These are phyloP conservation scores for Darevskia mixta DNA, from an alignment of 2,797 vertebrate genomes.

Conservation along the genomic window DNA sequence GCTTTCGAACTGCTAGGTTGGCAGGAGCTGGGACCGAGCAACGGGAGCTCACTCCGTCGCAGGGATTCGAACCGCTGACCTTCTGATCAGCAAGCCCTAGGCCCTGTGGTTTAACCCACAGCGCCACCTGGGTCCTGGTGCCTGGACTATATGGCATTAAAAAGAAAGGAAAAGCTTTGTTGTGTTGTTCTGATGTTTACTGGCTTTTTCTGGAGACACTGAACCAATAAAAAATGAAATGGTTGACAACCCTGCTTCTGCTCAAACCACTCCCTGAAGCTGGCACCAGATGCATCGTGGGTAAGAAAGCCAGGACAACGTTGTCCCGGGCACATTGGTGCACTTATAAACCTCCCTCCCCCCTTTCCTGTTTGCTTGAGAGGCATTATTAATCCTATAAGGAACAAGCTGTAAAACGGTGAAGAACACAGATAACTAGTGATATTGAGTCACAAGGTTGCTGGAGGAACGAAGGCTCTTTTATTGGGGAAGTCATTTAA, in stretches of 20 bases:
- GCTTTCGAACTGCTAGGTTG: too few relatives aligned
- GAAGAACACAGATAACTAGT: neutral
- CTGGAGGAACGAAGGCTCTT: neutral
- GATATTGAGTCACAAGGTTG: neutral
- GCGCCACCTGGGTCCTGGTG: too few relatives aligned
- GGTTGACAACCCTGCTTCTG: neutral
- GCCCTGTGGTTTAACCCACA: too few relatives aligned
- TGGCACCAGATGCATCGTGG: too few relatives aligned
- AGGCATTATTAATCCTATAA: neutral
- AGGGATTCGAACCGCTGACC: too few relatives aligned
- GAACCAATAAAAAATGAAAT: neutral
- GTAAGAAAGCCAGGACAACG: neutral
- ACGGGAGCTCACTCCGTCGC: too few relatives aligned
- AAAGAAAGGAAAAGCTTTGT: neutral
- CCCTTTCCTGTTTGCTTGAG: neutral
- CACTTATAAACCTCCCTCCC: neutral
- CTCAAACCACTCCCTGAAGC: neutral
- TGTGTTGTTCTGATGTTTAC: neutral
- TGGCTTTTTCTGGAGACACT: neutral
- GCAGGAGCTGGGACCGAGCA: too few relatives aligned
- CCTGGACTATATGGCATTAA: neutral
- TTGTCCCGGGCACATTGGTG: neutral
- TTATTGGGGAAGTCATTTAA: neutral
- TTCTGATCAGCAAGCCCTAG: too few relatives aligned
- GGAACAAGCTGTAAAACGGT: neutral